Evolutionary conservation across 2,888 invertebrate genomes (phyloP), one percentile per base, ranked within the genome.

Genomic region (Lasius platythorax): DNA sequence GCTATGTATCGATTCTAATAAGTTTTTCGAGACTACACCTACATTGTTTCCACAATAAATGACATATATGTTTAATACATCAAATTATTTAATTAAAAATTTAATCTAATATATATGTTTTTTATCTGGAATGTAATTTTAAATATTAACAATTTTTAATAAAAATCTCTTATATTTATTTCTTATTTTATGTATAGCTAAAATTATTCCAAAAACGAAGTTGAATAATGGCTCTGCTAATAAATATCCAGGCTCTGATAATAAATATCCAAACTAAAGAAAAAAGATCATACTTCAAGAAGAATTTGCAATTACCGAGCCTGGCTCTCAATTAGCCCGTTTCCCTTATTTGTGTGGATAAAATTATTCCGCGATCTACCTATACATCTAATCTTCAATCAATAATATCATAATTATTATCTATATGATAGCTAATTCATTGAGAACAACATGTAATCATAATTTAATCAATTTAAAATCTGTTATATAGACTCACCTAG

Each of bases 341-440:
- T 37, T 37, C 37, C 37, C 5, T 37, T 37, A 37, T 37, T 33
- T 33, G 2, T 37, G 6, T 5, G 37, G 6, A 37, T 37, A 37
- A 37, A 37, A 37, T 37, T 37, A 37, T 37, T 37, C 4, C 5
- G 23, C 37, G 6, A 37, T 37, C 37, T 37, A 2, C 37, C 37
- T n/a, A 9, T 66, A 12, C 4, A 37, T 37, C n/a, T 43, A 15
- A 46, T 46, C 4, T 46, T 63, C 0, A 5, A 46, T 50, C 4
- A 5, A 50, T 18, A 50, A 66, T 9, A 64, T 64, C 4, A 66
- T 12, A 12, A 53, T 76, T 43, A 61, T 61, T 43, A 63, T 67
- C 6, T 28, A 28, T 18, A 15, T 23, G 15, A 43, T 53, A n/a
- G 53, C 1, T n/a, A n/a, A 53, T 53, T 53, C n/a, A 8, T 53